Base-by-base conservation (phyloP, 2,888 invertebrate species). In the Pasiphila rectangulata region DNA sequence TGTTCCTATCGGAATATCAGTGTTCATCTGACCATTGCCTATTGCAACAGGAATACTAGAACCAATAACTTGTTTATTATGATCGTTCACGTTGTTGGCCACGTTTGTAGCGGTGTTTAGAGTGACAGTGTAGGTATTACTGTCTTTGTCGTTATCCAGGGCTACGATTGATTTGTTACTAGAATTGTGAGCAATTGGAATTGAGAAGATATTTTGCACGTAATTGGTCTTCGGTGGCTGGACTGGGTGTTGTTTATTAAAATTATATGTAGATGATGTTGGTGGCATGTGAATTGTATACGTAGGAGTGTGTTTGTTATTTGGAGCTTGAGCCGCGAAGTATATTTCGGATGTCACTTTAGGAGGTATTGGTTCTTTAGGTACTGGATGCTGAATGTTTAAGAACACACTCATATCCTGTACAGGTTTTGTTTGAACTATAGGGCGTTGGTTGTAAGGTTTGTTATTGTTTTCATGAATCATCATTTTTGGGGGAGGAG, bases 301-400 rank as follows among this genome's bases (percentile, higher is more conserved):
- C 0, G 83, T 82, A 21, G 84, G 75, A 41, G 80, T 75, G 2
- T 81, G 79, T 25, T 81, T 77, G 46, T 66, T 78, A 43, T 73
- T 79, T 35, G 83, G 78, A 41, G 77, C 67, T 62, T 88, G 86
- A 23, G 88, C 75, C 36, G 89, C 89, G 53, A 82, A 89, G 56
- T 89, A 89, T 46, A 89, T 79, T 64, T 89, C 89, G 15, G 89
- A 89, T 4, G 89, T 89, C 7, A 89, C 80, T 70, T 87, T 89
- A 2, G 84, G 83, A 9, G 84, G 85, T 20, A 66, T 42, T 49
- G 80, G 75, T 35, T 83, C 79, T 36, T 72, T 73, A 2, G 86
- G 77, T 30, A 84, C 67, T 15, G 86, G 86, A 58, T 86, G 88
- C 52, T 86, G 83, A 58, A 85, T 73, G 54, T 86, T 86, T n/a